Evolutionary conservation across 2,113 vertebrate species (phyloP).

Genomic region (Gnathonemus echidnorhynchus): DNA sequence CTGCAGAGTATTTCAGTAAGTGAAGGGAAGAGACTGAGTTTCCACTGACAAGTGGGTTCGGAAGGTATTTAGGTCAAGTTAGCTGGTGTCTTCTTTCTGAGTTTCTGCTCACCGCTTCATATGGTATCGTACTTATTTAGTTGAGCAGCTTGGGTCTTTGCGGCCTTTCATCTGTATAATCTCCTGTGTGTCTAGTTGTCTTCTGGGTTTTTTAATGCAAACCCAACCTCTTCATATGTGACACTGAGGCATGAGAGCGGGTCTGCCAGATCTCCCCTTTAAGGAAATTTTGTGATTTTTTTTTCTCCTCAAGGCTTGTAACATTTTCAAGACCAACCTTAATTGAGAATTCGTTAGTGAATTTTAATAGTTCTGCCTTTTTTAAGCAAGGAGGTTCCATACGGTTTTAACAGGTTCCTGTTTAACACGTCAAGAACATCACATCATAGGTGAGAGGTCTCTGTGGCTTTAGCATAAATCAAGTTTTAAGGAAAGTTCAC

Average conservation of each 20-base stretch:
- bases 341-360: not conserved
- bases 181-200: conserved; percentile 12
- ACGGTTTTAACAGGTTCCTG: not conserved
- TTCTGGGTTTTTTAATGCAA: not conserved
- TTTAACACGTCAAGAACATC: not conserved
- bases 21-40: conserved; percentile 52
- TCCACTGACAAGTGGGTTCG: conserved; percentile 57
- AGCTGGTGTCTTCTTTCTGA: not conserved
- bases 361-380: not conserved
- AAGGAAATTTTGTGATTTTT: not conserved
- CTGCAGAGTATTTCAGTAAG: conserved; percentile 62
- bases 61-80: conserved; percentile 60
- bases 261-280: not conserved
- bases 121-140: conserved; percentile 39
- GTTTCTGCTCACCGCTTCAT: conserved; percentile 41
- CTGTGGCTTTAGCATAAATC: not conserved
- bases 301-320: not conserved
- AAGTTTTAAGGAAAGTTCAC: conserved; percentile 2
- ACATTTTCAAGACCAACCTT: not conserved
- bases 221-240: not conserved
- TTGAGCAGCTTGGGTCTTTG: conserved; percentile 41
- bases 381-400: not conserved
- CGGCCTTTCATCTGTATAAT: conserved; percentile 43
- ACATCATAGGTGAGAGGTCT: not conserved
- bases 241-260: not conserved